Evolutionary conservation across 2,888 invertebrate species (phyloP).

Genomic region (Galeruca laticollis): DNA sequence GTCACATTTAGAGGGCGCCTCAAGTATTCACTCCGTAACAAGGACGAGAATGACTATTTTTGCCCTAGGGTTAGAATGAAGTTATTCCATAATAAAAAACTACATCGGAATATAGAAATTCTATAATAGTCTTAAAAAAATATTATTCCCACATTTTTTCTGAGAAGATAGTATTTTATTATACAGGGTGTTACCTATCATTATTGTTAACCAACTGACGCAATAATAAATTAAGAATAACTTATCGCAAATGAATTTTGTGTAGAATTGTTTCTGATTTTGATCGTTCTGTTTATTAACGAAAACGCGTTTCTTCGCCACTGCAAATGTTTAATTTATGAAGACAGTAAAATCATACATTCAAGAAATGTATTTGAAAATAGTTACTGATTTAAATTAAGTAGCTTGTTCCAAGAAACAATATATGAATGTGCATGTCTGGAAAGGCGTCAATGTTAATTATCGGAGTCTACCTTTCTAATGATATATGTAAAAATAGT

Average conservation of each 20-base stretch:
- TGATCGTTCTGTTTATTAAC: background rate
- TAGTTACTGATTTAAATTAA: slow-evolving; percentile 7
- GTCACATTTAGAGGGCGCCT: too few species aligned
- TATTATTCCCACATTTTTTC: background rate
- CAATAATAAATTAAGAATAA: background rate
- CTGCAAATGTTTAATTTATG: slow-evolving; percentile 5
- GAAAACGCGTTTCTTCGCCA: slow-evolving; percentile 3
- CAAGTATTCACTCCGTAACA: too few species aligned
- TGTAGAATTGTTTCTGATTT: background rate
- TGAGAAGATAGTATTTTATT: background rate
- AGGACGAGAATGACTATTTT: too few species aligned
- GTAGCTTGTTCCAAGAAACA: slow-evolving; percentile 7
- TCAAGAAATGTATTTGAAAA: slow-evolving; percentile 7
- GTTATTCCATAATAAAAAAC: too few species aligned
- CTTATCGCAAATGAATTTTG: background rate
- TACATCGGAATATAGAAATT: too few species aligned
- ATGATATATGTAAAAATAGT: background rate
- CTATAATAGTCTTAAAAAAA: too few species aligned
- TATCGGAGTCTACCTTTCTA: background rate
- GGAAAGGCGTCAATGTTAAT: slow-evolving; percentile 9
- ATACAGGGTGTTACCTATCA: background rate
- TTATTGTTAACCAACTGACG: background rate
- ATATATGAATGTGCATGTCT: slow-evolving; percentile 1
- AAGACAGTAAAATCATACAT: slow-evolving; percentile 7
- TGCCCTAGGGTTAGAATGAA: too few species aligned